Base-by-base conservation (phyloP, 2,113 vertebrate species). In the Regulus satrapa region DNA sequence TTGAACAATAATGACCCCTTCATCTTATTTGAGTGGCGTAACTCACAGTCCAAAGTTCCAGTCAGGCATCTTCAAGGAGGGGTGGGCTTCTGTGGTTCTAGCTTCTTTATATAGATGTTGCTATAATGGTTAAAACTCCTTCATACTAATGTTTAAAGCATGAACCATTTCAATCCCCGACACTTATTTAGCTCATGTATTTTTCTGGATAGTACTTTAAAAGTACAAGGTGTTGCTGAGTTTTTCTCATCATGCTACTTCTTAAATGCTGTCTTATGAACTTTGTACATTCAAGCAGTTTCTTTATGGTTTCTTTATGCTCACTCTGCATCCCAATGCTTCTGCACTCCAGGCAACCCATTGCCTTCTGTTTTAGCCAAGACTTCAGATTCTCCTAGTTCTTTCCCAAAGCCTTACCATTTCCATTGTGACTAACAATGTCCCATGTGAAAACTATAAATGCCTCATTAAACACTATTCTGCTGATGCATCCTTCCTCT, bases 221-320 rank as follows among this genome's bases (percentile, higher is more conserved):
- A 86, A 23, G 7, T 24, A 36, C 10, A 51, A 26, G 4, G 6
- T 25, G 18, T 21, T 43, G 23, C 8, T 0, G 4, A 82, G 10
- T 16, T 91, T 85, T 67, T 71, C 54, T 84, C 59, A 24, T 24
- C 10, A n/a, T 83, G 68, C 23, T 19, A 29, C 6, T 67, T 75
- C 48, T 59, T 51, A 31, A 51, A 43, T 68, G 36, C 31, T 64
- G 4, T 51, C 36, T n/a, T 91, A 5, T 72, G 29, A 55, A 68
- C 23, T 63, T 58, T 17, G 15, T 40, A 40, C 5, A 32, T 61
- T 73, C 0, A 0, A 63, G 23, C 4, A 64, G 10, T 71, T 85
- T n/a, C n/a, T n/a, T 78, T 54, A 38, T 19, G 21, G 4, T 51
- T 45, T 79, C 10, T 72, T 80, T 59, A 46, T 41, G 18, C 18